Evolutionary conservation across 2,797 vertebrate species (phyloP).

Genomic region (Pangasius larnaudii): DNA sequence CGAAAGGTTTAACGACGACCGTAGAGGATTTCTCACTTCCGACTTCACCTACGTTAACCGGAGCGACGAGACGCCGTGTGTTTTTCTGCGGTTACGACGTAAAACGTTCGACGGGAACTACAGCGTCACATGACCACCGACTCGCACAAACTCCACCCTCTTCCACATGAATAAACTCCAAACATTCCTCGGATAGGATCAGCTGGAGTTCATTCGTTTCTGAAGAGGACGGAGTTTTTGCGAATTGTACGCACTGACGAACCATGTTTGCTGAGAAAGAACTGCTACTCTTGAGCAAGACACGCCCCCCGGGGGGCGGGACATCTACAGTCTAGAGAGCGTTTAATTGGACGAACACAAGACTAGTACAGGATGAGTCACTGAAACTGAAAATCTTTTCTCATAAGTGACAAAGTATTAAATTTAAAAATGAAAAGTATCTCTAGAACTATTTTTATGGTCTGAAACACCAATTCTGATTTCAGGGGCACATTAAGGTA

Average conservation of each 20-base stretch:
- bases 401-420: neutral
- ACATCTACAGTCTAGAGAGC: neutral
- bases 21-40: neutral
- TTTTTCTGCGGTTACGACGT: neutral
- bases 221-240: neutral
- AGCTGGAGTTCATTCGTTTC: too few species aligned
- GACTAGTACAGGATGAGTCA: neutral
- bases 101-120: neutral
- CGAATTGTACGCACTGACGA: neutral
- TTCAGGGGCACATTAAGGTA: too few species aligned
- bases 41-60: neutral
- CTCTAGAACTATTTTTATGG: too few species aligned
- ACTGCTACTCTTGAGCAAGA: neutral
- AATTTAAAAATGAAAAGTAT: too few species aligned
- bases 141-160: neutral
- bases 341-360: neutral
- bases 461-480: neutral
- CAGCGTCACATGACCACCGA: neutral
- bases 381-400: too few species aligned
- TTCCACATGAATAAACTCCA: neutral
- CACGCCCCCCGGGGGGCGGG: neutral
- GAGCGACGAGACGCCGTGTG: neutral
- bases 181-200: neutral
- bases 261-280: neutral
- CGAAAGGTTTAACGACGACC: neutral